phyloP scores from a whole-genome alignment of 1,140 invertebrate species.

The Drosophila insularis region DNA sequence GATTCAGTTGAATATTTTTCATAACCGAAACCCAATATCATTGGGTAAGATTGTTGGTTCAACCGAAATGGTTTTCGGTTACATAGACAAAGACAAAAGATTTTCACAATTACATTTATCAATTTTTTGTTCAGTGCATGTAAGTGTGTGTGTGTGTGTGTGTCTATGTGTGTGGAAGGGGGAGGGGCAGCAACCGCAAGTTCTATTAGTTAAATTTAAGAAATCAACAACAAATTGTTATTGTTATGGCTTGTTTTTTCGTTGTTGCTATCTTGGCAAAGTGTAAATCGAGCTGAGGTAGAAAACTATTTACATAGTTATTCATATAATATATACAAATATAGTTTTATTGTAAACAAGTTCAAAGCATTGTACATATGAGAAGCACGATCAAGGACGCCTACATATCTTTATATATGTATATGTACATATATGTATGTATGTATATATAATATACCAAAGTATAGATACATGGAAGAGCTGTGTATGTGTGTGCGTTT shows the following conservation, averaged over 20 bases:
- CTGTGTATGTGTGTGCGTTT: slow-evolving; percentile 40
- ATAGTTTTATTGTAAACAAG: slow-evolving; percentile 7
- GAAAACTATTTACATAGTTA: slow-evolving; percentile 7
- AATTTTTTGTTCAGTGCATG: neutral
- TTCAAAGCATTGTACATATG: neutral
- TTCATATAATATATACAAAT: neutral
- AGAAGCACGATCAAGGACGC: slow-evolving; percentile 50
- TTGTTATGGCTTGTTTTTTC: neutral
- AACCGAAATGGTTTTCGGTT: too few species aligned
- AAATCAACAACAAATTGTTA: slow-evolving; percentile 4
- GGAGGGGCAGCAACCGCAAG: neutral
- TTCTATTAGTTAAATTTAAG: neutral
- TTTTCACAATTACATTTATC: too few species aligned
- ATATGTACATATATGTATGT: slow-evolving; percentile 7
- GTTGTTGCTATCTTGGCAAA: neutral
- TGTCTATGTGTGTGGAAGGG: too few species aligned
- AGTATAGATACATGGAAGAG: neutral
- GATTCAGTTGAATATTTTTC: too few species aligned
- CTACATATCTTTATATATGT: slow-evolving; percentile 4
- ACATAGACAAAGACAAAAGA: too few species aligned
- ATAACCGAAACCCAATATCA: too few species aligned
- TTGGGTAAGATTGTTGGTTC: too few species aligned
- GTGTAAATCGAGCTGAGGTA: neutral
- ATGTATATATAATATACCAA: neutral
- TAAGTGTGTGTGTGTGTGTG: neutral